Base-by-base conservation (phyloP, 2,888 invertebrate genomes). In the Aleiodes alternator region DNA sequence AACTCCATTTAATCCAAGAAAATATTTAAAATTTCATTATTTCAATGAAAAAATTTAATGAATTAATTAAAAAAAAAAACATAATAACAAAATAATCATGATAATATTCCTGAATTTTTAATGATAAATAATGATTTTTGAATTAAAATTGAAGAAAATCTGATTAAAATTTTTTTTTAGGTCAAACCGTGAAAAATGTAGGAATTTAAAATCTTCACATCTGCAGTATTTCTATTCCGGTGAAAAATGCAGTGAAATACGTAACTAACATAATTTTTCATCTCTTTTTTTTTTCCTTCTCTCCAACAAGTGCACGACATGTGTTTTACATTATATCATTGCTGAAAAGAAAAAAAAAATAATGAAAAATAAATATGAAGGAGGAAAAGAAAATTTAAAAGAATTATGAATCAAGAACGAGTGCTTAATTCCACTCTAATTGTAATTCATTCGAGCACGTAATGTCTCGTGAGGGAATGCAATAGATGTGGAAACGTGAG, bases 381-480 rank as follows among this genome's bases (percentile, higher is more conserved):
- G 11, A 43, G 43, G 43, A 43, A 43, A 43, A 48, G 48, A 64
- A 64, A 64, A 48, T 43, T 64, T 14, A 14, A 16, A 43, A 43
- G 23, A 64, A 64, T 64, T 64, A 64, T 64, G 64, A 64, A 64
- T 64, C 43, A 64, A 64, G 43, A 64, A 64, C 64, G 64, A 48
- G 64, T 16, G 64, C 64, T 64, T 64, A 64, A 64, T 64, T 64
- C 48, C 14, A n/a, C 48, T 64, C 64, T 64, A 64, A 64, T 64
- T 64, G 64, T 48, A 64, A 64, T 64, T 64, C 64, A 64, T 64
- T 64, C 16, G 64, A 16, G 64, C 64, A 64, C 64, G 64, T 64
- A 64, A 64, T 64, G 64, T 64, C 64, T 64, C 64, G 64, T 64
- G 64, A 48, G 64, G 48, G 64, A 64, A 64, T 64, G 64, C 64